Base-by-base conservation (phyloP, 2,888 invertebrate genomes). In the Napeogenes inachia region DNA sequence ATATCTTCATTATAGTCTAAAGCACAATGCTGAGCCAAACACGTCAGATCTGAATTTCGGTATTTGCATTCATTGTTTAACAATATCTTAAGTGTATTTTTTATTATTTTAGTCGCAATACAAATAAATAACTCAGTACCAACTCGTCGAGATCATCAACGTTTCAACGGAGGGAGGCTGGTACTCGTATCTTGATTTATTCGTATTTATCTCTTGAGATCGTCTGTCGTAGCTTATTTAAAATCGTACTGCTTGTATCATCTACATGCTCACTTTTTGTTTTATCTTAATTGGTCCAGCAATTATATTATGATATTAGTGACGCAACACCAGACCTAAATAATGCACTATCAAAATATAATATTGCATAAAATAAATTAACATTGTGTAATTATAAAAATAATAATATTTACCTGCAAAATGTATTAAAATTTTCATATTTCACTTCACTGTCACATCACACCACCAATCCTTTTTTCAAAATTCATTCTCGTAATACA, bases 111-210 rank as follows among this genome's bases (percentile, higher is more conserved):
- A 13, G 12, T 6, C 3, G 12, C 13, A 55, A 42, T 33, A 42
- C 13, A 56, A 56, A 56, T 42, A 56, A 21, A 38, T 13, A 21
- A 56, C 8, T 42, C 8, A 35, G 54, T 58, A 65, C 56, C 65
- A 42, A 53, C 13, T 55, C 59, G 35, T 45, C 54, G 62, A 62
- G 61, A 45, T 75, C 81, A 86, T 88, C 82, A 87, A 88, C 83
- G 76, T 84, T 80, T 89, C 87, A 85, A 80, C 89, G 77, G 70
- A 69, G 77, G 83, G 75, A 79, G 82, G 79, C 84, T 84, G 84
- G 78, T 21, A 21, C 21, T 21, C 21, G 74, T 73, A 76, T 75
- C 76, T 77, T 85, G 86, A 87, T 88, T 88, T 86, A 87, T 85
- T 73, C 69, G 73, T 79, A 77, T 79, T 79, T 77, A 82, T 80